Conservation (phyloP, 1,140 invertebrate species). For the Lepidurus apus region DNA sequence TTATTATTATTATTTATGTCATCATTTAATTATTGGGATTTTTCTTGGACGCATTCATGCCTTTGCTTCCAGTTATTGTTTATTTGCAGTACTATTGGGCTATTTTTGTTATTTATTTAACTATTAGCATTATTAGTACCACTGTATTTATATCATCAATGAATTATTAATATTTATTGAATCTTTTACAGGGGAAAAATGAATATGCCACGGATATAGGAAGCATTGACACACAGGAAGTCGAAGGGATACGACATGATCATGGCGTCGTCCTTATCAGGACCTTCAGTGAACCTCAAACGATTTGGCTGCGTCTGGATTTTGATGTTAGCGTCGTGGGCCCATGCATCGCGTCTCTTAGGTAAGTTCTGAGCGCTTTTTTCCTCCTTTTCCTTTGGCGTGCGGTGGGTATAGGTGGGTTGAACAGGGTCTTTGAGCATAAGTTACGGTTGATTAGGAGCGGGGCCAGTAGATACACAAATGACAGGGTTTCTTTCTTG, state of each 20-base stretch:
- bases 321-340: not conserved
- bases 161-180: not conserved
- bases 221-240: not conserved
- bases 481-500: not conserved
- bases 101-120: too few relatives aligned
- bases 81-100: too few relatives aligned
- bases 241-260: too few relatives aligned
- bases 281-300: not conserved
- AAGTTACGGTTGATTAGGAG: not conserved
- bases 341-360: not conserved
- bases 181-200: not conserved
- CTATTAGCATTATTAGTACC: too few relatives aligned
- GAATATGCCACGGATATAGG: not conserved
- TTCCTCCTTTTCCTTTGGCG: not conserved
- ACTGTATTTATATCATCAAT: too few relatives aligned
- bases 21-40: too few relatives aligned
- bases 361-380: not conserved
- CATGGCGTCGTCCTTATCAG: not conserved
- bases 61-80: too few relatives aligned
- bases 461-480: not conserved
- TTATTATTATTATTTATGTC: too few relatives aligned
- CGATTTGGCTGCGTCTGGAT: not conserved
- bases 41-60: too few relatives aligned
- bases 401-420: not conserved
- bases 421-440: not conserved